phyloP scores from a whole-genome alignment of 2,113 vertebrate genomes.

The Craseonycteris thonglongyai region DNA sequence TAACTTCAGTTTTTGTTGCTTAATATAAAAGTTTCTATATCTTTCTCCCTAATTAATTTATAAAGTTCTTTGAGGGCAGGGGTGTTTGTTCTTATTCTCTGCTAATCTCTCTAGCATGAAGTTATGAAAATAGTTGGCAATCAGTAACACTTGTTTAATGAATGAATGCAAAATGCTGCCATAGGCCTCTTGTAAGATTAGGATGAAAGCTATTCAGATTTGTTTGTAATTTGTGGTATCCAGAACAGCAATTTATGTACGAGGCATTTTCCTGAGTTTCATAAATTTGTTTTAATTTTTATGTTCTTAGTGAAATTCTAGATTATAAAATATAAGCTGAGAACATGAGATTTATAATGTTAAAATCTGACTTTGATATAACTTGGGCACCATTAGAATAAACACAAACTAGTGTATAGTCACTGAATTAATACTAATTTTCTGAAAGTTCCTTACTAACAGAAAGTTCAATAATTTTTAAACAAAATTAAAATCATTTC shows the following conservation, averaged over 20 bases:
- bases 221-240: not conserved
- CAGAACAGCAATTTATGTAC: not conserved
- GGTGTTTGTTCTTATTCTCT: not conserved
- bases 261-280: not conserved
- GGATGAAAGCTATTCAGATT: not conserved
- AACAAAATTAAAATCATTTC: conserved; percentile 3
- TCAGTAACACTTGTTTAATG: not conserved
- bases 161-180: not conserved
- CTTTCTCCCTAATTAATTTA: not conserved
- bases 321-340: not conserved
- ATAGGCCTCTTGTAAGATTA: not conserved
- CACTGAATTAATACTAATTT: not conserved
- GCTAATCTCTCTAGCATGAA: not conserved
- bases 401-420: not conserved
- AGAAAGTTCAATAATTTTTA: not conserved
- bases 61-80: not conserved
- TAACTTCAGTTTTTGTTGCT: not conserved
- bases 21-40: not conserved
- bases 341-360: not conserved
- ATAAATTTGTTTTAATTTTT: not conserved
- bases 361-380: not conserved
- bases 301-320: conserved; percentile 31
- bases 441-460: not conserved
- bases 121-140: not conserved
- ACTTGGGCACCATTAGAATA: not conserved